Evolutionary conservation across 2,113 vertebrate species (phyloP).

Genomic region (Oncorhynchus kisutch): DNA sequence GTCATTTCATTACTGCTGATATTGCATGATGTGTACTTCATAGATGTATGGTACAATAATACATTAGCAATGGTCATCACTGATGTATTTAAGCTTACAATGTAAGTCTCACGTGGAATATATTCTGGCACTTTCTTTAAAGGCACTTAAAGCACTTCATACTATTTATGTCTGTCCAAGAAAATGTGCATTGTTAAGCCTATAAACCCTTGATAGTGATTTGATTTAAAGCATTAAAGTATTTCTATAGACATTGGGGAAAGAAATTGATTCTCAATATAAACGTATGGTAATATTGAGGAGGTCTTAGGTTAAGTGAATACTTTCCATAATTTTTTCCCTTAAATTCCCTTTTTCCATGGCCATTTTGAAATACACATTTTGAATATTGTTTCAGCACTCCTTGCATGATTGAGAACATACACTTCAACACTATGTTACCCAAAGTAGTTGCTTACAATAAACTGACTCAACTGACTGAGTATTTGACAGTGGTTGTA

Average conservation of each 20-base stretch:
- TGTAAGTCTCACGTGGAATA: constrained; percentile 51
- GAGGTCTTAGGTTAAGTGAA: constrained; percentile 31
- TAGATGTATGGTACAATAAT: constrained; percentile 57
- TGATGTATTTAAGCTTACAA: constrained; percentile 60
- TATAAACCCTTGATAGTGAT: constrained; percentile 55
- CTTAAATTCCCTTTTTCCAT: too few relatives aligned
- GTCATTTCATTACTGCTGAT: constrained; percentile 63
- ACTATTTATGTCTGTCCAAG: too few relatives aligned
- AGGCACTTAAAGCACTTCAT: constrained; percentile 31
- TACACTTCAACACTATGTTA: too few relatives aligned
- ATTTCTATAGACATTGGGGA: constrained; percentile 58
- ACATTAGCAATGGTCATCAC: constrained; percentile 61
- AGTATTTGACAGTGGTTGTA: too few relatives aligned
- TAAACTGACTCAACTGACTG: too few relatives aligned
- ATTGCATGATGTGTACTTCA: constrained; percentile 51
- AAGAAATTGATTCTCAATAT: constrained; percentile 62
- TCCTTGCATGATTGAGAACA: too few relatives aligned
- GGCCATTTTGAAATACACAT: too few relatives aligned
- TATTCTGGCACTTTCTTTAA: constrained; percentile 59
- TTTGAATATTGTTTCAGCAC: too few relatives aligned
- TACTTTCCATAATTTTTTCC: too few relatives aligned
- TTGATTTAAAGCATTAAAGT: constrained; percentile 57
- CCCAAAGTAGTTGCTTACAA: too few relatives aligned
- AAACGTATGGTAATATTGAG: constrained; percentile 43
- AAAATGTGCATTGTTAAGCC: constrained; percentile 47